Conservation (phyloP, 2,797 vertebrate species). For the Rhinophrynus dorsalis region DNA sequence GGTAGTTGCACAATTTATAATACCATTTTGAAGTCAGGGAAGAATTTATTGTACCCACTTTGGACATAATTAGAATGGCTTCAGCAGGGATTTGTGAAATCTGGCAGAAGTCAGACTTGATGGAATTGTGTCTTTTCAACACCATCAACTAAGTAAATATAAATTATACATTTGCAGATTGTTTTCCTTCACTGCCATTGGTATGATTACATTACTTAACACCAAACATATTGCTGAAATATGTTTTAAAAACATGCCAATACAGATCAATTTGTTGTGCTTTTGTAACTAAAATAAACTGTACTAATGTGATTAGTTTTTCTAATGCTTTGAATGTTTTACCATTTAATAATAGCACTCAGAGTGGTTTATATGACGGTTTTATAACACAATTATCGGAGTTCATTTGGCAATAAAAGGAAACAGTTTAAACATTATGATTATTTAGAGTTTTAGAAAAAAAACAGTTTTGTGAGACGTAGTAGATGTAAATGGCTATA, state of each 20-base stretch:
- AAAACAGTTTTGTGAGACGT: background rate
- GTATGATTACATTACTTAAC: background rate
- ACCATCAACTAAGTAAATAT: too few species aligned
- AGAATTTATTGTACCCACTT: too few species aligned
- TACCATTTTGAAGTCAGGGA: too few species aligned
- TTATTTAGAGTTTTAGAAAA: slow-evolving; percentile 7
- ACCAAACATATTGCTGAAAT: background rate
- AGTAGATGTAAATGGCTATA: background rate
- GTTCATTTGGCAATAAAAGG: slow-evolving; percentile 10
- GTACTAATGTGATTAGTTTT: background rate
- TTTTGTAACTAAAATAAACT: background rate
- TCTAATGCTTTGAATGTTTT: background rate
- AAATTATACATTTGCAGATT: too few species aligned
- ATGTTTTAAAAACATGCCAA: background rate
- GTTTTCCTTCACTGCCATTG: background rate
- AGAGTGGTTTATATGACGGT: slow-evolving; percentile 1
- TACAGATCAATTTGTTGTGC: background rate
- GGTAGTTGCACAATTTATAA: too few species aligned
- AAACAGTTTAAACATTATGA: background rate
- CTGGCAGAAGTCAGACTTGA: too few species aligned
- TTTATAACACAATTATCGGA: slow-evolving; percentile 7
- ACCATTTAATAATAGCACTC: background rate
- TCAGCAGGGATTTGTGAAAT: too few species aligned
- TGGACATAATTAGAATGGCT: too few species aligned
- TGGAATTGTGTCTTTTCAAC: too few species aligned